Base-by-base conservation (phyloP, 2,113 vertebrate genomes). In the Corythornis madagascariensis region DNA sequence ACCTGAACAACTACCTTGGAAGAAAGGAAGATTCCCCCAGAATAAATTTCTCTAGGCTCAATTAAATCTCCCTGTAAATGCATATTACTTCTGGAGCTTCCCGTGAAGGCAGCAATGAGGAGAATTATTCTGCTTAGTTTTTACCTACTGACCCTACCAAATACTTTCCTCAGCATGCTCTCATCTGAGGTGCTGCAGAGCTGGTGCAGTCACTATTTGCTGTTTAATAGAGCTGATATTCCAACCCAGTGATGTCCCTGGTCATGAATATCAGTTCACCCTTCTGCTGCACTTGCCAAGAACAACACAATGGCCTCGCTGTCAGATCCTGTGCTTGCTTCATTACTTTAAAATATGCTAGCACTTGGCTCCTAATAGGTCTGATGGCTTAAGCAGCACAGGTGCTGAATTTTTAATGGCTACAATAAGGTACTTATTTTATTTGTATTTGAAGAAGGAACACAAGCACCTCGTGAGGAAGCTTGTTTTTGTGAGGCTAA, bases 341-440 rank as follows among this genome's bases (percentile, higher is more conserved):
- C 83, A 88, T 89, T 91, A 63, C 79, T 45, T 84, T 78, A 94
- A 87, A 93, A 84, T 91, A 91, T 59, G 47, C 65, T 93, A 78
- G 45, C 56, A 63, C 35, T 93, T 91, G 61, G 42, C 75, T 94
- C 21, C 19, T 87, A 88, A 89, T 74, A 66, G 70, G 31, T 82
- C 90, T 92, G 78, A 78, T 88, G 79, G 33, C 52, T 87, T 78
- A 91, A 87, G 40, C 66, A 89, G 38, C 33, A 63, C 29, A 85
- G 18, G 29, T 78, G 47, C 82, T 91, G 91, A 87, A 74, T 93
- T 75, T 88, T 91, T 93, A 87, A 74, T 84, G 52, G 47, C 29
- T 66, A 73, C 47, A 84, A 50, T 87, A 82, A 75, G 35, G 21
- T 57, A 69, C 77, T 84, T 87, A 40, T 84, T 86, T 69, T 74